Percentiles rank a stretch among this genome's conserved stretches.
Evolutionary conservation across 2,888 invertebrate genomes (phyloP).

Genomic region (Selenia dentaria): DNA sequence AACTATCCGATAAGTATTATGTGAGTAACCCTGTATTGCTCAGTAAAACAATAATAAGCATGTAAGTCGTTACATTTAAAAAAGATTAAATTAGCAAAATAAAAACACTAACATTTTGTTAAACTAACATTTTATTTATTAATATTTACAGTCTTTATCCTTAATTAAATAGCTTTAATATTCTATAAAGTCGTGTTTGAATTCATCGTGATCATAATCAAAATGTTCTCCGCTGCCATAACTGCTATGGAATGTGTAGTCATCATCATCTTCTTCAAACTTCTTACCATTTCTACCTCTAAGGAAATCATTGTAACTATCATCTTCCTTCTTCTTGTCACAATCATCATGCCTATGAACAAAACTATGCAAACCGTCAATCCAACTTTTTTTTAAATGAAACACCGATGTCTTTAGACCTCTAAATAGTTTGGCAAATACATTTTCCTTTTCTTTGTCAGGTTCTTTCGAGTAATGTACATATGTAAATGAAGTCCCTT

Average conservation of each 20-base stretch:
- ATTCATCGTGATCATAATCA: conserved; percentile 9
- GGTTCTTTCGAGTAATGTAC: conserved; percentile 19
- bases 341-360: conserved; percentile 39
- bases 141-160: too few species aligned
- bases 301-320: not conserved
- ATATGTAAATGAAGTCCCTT: conserved; percentile 20
- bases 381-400: conserved; percentile 44
- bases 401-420: conserved; percentile 47
- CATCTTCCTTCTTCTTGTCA: conserved; percentile 1
- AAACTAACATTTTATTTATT: too few species aligned
- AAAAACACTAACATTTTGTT: too few species aligned
- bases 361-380: conserved; percentile 46
- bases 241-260: not conserved
- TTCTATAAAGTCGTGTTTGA: not conserved
- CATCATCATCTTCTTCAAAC: not conserved
- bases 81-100: too few species aligned
- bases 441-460: conserved; percentile 9
- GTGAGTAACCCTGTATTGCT: too few species aligned
- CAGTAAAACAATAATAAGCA: too few species aligned
- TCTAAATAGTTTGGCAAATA: conserved; percentile 33
- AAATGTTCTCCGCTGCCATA: conserved; percentile 3
- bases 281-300: not conserved
- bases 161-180: not conserved
- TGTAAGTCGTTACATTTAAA: too few species aligned
- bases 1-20: too few species aligned